Conservation (phyloP, 1,140 invertebrate genomes). For the Eueides isabella region DNA sequence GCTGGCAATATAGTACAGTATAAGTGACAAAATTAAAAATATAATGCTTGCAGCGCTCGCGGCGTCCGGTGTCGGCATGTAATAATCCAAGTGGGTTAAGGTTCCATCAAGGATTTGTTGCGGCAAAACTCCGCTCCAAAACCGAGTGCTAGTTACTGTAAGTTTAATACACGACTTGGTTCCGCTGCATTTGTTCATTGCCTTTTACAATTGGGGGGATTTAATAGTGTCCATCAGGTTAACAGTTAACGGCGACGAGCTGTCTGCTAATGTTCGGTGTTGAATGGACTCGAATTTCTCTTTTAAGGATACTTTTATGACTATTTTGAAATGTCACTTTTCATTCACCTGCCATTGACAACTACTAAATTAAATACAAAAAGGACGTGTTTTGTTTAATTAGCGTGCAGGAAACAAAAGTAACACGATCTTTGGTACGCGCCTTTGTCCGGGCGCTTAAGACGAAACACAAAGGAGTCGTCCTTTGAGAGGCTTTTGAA, state of each 20-base stretch:
- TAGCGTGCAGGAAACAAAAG: slow-evolving; percentile 72
- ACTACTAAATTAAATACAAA: slow-evolving; percentile 54
- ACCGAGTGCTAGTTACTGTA: slow-evolving; percentile 74
- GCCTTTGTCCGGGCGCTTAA: slow-evolving; percentile 63
- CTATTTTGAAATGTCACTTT: slow-evolving; percentile 46
- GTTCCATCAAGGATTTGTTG: slow-evolving; percentile 81
- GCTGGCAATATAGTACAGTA: slow-evolving; percentile 15
- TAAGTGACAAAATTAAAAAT: slow-evolving; percentile 51
- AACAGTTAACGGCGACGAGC: slow-evolving; percentile 57
- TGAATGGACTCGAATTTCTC: slow-evolving; percentile 48
- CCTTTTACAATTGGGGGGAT: slow-evolving; percentile 59
- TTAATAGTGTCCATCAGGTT: slow-evolving; percentile 49
- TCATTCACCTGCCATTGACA: slow-evolving; percentile 61
- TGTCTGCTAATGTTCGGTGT: slow-evolving; percentile 54
- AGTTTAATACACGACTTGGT: slow-evolving; percentile 74
- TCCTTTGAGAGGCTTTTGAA: slow-evolving; percentile 70
- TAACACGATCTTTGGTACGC: slow-evolving; percentile 70
- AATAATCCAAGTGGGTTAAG: slow-evolving; percentile 82
- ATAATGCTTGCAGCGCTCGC: slow-evolving; percentile 65
- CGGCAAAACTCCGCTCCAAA: slow-evolving; percentile 81
- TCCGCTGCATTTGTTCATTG: slow-evolving; percentile 67
- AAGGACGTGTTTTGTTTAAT: slow-evolving; percentile 73
- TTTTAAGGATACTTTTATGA: slow-evolving; percentile 35
- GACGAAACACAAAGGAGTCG: slow-evolving; percentile 59
- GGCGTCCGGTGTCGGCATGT: slow-evolving; percentile 69